Percentiles rank a stretch among this genome's conserved stretches.
These are phyloP conservation scores for Ericerus pela DNA, from an alignment of 1,140 invertebrate genomes.

Conservation along the genomic window DNA sequence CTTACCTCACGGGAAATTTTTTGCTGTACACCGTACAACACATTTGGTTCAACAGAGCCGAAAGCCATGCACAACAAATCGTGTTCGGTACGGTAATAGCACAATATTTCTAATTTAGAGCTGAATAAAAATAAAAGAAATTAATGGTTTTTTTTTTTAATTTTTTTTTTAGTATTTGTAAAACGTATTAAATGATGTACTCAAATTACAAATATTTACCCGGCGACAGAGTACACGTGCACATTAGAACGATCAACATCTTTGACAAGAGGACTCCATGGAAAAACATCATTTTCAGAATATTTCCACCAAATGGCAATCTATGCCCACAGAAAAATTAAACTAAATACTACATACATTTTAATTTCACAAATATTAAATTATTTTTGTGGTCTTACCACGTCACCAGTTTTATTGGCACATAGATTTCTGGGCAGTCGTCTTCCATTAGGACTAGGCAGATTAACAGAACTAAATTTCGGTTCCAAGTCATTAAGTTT, in stretches of 20 bases:
- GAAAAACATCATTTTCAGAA: slow-evolving; percentile 61
- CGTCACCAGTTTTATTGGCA: slow-evolving; percentile 43
- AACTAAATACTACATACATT: slow-evolving; percentile 11
- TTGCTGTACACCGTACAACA: slow-evolving; percentile 59
- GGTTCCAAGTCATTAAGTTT: slow-evolving; percentile 46
- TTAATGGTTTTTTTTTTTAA: not conserved
- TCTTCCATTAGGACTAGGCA: slow-evolving; percentile 43
- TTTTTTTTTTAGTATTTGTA: no score
- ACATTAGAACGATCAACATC: slow-evolving; percentile 67
- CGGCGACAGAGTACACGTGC: slow-evolving; percentile 46
- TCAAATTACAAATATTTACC: slow-evolving; percentile 26
- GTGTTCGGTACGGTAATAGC: slow-evolving; percentile 50
- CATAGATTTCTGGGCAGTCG: slow-evolving; percentile 47
- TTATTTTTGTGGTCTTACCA: slow-evolving; percentile 33
- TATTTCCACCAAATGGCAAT: slow-evolving; percentile 59
- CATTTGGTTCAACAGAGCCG: slow-evolving; percentile 45
- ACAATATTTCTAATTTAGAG: slow-evolving; percentile 41
- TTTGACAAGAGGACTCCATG: slow-evolving; percentile 62
- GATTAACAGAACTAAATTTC: slow-evolving; percentile 38
- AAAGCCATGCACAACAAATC: slow-evolving; percentile 52
- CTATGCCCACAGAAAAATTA: slow-evolving; percentile 27
- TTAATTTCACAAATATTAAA: no score
- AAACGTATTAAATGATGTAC: not conserved
- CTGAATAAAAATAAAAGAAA: slow-evolving; percentile 25
- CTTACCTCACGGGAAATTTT: slow-evolving; percentile 50